phyloP scores from a whole-genome alignment of 1,140 invertebrate species.

The Teleogryllus occipitalis region DNA sequence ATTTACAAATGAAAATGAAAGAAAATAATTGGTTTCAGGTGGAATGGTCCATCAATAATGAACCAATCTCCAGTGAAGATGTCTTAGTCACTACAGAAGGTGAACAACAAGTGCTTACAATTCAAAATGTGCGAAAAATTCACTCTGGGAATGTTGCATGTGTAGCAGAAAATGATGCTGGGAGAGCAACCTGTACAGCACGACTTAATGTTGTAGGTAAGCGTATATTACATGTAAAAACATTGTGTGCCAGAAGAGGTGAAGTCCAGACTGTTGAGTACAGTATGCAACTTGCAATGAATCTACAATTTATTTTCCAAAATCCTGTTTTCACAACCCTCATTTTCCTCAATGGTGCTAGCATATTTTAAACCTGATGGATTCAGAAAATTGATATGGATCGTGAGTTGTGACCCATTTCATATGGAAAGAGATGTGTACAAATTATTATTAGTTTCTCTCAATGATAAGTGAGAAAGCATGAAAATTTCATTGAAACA shows the following conservation, averaged over 20 bases:
- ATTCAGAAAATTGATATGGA: no score
- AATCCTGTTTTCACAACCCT: not conserved
- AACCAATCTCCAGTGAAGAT: slow-evolving; percentile 57
- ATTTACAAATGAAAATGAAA: no score
- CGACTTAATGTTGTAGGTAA: slow-evolving; percentile 32
- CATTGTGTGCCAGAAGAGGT: not conserved
- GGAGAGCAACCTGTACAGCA: slow-evolving; percentile 57
- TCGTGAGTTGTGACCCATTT: no score
- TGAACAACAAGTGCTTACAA: slow-evolving; percentile 57
- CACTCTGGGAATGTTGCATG: slow-evolving; percentile 60
- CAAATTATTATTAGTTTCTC: no score
- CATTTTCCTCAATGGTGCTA: not conserved
- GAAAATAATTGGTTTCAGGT: slow-evolving; percentile 38
- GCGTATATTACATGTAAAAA: not conserved
- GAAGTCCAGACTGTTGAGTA: no score
- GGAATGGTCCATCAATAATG: slow-evolving; percentile 63
- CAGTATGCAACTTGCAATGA: no score
- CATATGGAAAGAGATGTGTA: no score
- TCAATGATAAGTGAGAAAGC: no score
- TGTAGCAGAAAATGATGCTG: slow-evolving; percentile 64
- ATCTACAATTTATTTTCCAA: no score
- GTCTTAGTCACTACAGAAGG: slow-evolving; percentile 62
- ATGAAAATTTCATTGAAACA: no score
- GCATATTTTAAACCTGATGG: no score
- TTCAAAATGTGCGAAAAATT: slow-evolving; percentile 47